Conservation (phyloP, 2,113 vertebrate species). For the Rhombomys opimus region DNA sequence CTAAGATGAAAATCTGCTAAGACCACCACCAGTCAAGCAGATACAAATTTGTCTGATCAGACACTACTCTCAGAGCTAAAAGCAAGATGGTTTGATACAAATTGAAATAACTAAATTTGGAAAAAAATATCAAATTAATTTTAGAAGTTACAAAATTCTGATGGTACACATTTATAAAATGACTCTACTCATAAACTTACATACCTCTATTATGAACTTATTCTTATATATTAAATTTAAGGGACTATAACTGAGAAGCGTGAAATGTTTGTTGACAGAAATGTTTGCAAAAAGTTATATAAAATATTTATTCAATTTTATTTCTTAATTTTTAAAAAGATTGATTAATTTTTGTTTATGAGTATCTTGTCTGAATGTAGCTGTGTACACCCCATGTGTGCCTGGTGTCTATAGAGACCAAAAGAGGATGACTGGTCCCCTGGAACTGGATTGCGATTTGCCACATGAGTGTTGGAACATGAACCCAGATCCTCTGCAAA, state of each 20-base stretch:
- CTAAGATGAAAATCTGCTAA: not conserved
- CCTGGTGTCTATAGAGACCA: too few relatives aligned
- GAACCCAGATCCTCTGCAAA: not conserved
- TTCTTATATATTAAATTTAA: constrained; percentile 20
- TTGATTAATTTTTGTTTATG: not conserved
- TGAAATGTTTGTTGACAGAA: not conserved
- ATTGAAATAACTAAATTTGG: not conserved
- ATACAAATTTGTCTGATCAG: not conserved
- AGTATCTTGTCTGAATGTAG: not conserved
- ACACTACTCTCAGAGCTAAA: not conserved
- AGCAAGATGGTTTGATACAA: not conserved
- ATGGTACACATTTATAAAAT: not conserved
- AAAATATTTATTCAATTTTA: not conserved
- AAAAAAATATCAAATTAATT: not conserved
- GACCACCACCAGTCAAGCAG: not conserved
- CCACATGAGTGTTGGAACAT: not conserved
- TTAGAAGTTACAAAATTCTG: not conserved
- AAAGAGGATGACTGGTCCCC: not conserved
- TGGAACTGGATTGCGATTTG: not conserved
- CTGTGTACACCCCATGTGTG: not conserved
- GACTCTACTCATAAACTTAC: not conserved
- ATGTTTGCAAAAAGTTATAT: not conserved
- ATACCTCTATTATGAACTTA: not conserved
- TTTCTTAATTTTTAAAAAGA: not conserved
- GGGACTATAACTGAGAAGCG: not conserved